Base-by-base conservation (phyloP, 1,140 invertebrate species). In the Thrips palmi region DNA sequence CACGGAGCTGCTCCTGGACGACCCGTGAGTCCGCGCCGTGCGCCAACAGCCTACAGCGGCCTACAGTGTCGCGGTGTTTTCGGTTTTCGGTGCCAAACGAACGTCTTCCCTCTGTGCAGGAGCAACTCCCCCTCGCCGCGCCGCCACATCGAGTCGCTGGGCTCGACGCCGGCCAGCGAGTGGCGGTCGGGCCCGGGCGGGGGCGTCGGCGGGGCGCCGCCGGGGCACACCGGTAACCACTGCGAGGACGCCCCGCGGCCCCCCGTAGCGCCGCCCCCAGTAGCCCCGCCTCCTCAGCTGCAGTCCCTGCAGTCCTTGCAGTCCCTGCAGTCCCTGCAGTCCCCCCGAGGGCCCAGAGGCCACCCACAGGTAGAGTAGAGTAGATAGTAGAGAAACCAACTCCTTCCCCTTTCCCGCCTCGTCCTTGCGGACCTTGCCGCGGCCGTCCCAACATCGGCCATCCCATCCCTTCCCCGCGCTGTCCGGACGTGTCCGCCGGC, bases 1-100 rank as follows among this genome's bases (percentile, higher is more conserved):
- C 50, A 91, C 86, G 21, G 86, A 91, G 58, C 60, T 54, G 14
- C 50, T 73, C 43, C 52, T 71, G 28, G 54, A 54, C 47, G 62
- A 75, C 52, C n/a, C n/a, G n/a, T n/a, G n/a, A n/a, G n/a, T n/a
- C n/a, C n/a, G n/a, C n/a, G n/a, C n/a, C n/a, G n/a, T n/a, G n/a
- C n/a, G n/a, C n/a, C n/a, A n/a, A 14, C 12, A 31, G 18, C 4
- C 29, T n/a, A 23, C 34, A 37, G 21, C 34, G 21, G 21, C 34
- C 34, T n/a, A 24, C 34, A 23, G 19, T 23, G 14, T 6, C 22
- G n/a, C 34, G 34, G 12, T 12, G n/a, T n/a, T n/a, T n/a, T n/a
- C n/a, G n/a, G n/a, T n/a, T n/a, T n/a, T n/a, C n/a, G n/a, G n/a
- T n/a, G n/a, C n/a, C n/a, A n/a, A n/a, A n/a, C n/a, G n/a, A n/a